A percentile compares a stretch with the other conserved stretches of the same genome.
These are phyloP conservation scores for Heterocephalus glaber DNA, from an alignment of 2,113 vertebrate species.

Conservation along the genomic window DNA sequence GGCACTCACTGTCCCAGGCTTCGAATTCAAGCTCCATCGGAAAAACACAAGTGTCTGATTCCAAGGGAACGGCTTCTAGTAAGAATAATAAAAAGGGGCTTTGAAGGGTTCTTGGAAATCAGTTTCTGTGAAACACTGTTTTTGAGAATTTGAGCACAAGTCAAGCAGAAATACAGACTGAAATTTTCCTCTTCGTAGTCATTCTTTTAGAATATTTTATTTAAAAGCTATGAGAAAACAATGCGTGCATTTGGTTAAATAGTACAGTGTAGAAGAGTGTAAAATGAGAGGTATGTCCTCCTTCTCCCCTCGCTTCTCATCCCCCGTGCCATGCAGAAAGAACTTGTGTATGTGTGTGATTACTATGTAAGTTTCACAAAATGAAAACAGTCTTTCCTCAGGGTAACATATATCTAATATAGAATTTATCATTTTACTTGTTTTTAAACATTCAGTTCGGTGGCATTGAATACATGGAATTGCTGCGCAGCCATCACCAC, in stretches of 20 bases:
- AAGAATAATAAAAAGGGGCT: constrained; percentile 77
- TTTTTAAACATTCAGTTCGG: neutral
- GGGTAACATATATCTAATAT: neutral
- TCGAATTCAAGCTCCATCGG: constrained; percentile 63
- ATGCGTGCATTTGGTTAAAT: constrained; percentile 39
- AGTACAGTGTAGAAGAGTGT: constrained; percentile 27
- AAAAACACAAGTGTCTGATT: constrained; percentile 74
- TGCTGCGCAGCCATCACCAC: too few relatives aligned
- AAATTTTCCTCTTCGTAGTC: constrained; percentile 51
- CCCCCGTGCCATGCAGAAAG: neutral
- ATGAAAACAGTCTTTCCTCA: neutral
- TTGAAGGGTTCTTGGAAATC: constrained; percentile 80
- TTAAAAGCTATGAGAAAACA: constrained; percentile 68
- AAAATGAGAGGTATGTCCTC: constrained; percentile 29
- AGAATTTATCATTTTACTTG: neutral
- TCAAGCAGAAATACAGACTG: constrained; percentile 71
- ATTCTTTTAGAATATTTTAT: constrained; percentile 62
- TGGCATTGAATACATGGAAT: neutral
- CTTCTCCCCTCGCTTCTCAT: neutral
- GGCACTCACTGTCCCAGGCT: constrained; percentile 31
- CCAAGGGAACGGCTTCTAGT: constrained; percentile 76
- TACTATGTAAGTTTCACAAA: neutral
- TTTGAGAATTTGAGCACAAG: constrained; percentile 71
- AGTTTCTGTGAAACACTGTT: constrained; percentile 69
- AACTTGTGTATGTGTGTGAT: neutral